These are phyloP conservation scores for Hypotaenidia okinawae DNA, from an alignment of 2,797 vertebrate genomes.

Conservation along the genomic window DNA sequence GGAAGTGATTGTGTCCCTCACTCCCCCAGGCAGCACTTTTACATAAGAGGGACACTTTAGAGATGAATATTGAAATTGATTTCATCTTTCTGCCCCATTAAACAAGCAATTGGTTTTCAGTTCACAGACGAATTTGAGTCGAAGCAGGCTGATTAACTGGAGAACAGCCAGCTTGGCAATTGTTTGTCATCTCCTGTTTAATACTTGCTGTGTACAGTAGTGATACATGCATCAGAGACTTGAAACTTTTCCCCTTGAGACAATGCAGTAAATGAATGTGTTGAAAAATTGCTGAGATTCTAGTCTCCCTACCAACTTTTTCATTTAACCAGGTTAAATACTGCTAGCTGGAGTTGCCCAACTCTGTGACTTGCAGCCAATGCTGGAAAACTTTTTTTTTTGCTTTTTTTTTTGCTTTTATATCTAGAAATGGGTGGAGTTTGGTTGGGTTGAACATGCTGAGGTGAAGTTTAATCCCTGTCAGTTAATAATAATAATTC, in stretches of 20 bases:
- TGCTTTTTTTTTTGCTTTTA: not conserved
- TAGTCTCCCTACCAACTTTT: not conserved
- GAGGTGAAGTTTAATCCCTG: constrained; percentile 23
- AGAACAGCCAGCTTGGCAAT: constrained; percentile 36
- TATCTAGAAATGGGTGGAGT: not conserved
- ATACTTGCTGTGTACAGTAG: not conserved
- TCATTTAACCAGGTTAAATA: not conserved
- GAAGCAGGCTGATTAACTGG: constrained; percentile 51
- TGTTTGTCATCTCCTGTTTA: constrained; percentile 41
- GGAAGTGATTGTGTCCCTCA: not conserved
- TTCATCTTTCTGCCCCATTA: constrained; percentile 63
- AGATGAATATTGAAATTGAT: constrained; percentile 32
- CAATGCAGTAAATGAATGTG: constrained; percentile 1
- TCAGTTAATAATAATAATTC: not conserved
- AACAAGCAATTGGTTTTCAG: constrained; percentile 60
- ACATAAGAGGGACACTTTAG: constrained; percentile 4
- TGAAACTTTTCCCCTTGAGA: not conserved
- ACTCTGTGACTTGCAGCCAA: not conserved
- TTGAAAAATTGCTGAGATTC: not conserved
- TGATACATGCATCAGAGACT: not conserved
- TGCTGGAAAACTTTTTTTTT: not conserved
- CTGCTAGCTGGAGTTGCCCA: not conserved
- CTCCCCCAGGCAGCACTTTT: constrained; percentile 25
- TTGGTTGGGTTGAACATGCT: not conserved
- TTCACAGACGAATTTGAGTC: constrained; percentile 3